phyloP scores from a whole-genome alignment of 2,113 vertebrate species.

The Zeus faber region DNA sequence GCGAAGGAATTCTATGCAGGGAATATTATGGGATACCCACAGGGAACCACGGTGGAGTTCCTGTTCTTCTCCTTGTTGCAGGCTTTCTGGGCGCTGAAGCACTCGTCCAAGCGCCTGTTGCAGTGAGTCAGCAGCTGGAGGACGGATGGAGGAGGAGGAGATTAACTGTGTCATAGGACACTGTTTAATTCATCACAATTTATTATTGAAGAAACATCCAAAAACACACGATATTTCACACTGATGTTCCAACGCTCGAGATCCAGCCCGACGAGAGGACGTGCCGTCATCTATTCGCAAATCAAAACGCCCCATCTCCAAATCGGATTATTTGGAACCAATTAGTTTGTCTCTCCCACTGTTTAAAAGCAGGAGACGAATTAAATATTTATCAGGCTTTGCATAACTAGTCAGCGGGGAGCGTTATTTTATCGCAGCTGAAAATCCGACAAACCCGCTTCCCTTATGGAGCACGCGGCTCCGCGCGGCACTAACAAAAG shows the following conservation, averaged over 20 bases:
- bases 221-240: too few relatives aligned
- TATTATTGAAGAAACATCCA: too few relatives aligned
- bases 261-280: constrained; percentile 17
- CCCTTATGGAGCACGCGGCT: too few relatives aligned
- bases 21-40: constrained; percentile 75
- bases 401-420: constrained; percentile 28
- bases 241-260: constrained; percentile 11
- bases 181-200: too few relatives aligned
- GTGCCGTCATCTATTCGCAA: constrained; percentile 14
- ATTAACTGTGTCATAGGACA: not conserved
- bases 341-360: constrained; percentile 43
- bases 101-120: constrained; percentile 90
- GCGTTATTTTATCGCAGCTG: constrained; percentile 44
- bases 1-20: constrained; percentile 1
- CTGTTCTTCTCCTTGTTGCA: constrained; percentile 99
- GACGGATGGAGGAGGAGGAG: constrained; percentile 11
- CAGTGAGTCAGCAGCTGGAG: constrained; percentile 93
- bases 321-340: constrained; percentile 24
- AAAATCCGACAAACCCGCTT: constrained; percentile 43
- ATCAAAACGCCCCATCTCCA: not conserved
- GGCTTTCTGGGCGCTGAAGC: constrained; percentile 96
- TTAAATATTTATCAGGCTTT: constrained; percentile 51
- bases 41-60: constrained; percentile 96
- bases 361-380: constrained; percentile 38
- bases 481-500: too few relatives aligned